Base-by-base conservation (phyloP, 2,797 vertebrate genomes). In the Tenualosa thibaudeaui region DNA sequence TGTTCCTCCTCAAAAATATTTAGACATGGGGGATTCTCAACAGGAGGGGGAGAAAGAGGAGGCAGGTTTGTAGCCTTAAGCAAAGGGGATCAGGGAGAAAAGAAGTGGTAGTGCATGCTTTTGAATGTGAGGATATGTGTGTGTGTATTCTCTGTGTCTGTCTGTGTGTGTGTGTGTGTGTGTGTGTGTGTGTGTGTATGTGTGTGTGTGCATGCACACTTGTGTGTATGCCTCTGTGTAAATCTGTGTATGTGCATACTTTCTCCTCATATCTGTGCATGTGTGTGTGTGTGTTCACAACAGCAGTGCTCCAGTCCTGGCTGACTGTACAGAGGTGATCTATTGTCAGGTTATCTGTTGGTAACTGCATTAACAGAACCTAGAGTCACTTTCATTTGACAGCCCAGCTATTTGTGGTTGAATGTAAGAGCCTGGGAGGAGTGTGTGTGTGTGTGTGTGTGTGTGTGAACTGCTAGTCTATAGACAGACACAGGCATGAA, bases 21-120 rank as follows among this genome's bases (percentile, higher is more conserved):
- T 93, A 92, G 92, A 93, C 91, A 93, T 90, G 90, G 88, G 89
- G 91, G 89, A 92, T 93, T 93, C 91, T 92, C 88, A 81, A 50
- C 86, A 89, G 88, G 89, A 86, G 87, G 84, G 86, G 81, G 85
- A 83, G 81, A 88, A 68, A 85, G 40, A 86, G 88, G 78, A 60
- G 90, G 89, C 86, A 90, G 89, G 91, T 91, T 90, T 65, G 43
- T 26, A 85, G 85, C 83, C 82, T 85, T 84, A 31, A 87, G 86
- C 84, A 82, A 82, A 58, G 82, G 81, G 82, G 81, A 87, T 86
- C 78, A 81, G n/a, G 58, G 84, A 78, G 62, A 60, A 26, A 84
- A 82, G 81, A 82, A 68, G 71, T 22, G 71, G 15, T 78, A 78
- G 7, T 19, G 71, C 71, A 78, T 46, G 50, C 1, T 46, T 78